Evolutionary conservation across 2,888 invertebrate species (phyloP), one percentile per base, ranked within the genome.

Genomic region (Mesochorus sp.): DNA sequence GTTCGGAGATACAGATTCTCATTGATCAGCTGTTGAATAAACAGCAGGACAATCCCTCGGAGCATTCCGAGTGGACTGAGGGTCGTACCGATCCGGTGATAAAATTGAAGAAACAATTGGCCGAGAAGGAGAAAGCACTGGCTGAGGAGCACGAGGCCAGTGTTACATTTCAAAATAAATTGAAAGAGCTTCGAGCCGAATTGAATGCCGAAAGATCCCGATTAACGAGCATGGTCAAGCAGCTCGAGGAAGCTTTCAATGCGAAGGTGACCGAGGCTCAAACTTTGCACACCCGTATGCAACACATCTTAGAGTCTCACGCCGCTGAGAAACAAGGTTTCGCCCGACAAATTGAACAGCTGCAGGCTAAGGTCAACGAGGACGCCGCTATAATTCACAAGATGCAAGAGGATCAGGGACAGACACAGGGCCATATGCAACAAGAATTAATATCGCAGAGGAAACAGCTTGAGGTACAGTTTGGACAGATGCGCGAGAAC

Each of bases 11-110:
- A 83, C 98, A 98, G 92, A 94, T 95, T 83, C 93, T 98, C 71
- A 97, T 97, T 84, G 97, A 98, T 91, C 94, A 96, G 82, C 93
- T 98, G 85, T 93, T 98, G 84, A 97, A 97, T 92, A 97, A 97
- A 89, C 97, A 97, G 90, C 95, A 96, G 90, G 95, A 95, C 79
- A 93, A 94, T 82, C 94, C 95, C 0, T 89, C 91, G 26, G 93
- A 95, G 81, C 94, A 95, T 87, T 95, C 96, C 1, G 97, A 97
- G 87, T 97, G 97, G 97, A 95, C 95, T 62, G 96, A 97, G 94
- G 96, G 96, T 44, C 95, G 95, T 61, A 94, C 95, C 57, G 97
- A 98, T 90, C 96, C 97, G 0, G 94, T 97, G 80, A 95, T 96
- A 83, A 96, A 96, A 87, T 89, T 98, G 83, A 97, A 96, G 91